These are phyloP conservation scores for Argopecten irradians DNA, from an alignment of 1,140 invertebrate genomes.

Conservation along the genomic window DNA sequence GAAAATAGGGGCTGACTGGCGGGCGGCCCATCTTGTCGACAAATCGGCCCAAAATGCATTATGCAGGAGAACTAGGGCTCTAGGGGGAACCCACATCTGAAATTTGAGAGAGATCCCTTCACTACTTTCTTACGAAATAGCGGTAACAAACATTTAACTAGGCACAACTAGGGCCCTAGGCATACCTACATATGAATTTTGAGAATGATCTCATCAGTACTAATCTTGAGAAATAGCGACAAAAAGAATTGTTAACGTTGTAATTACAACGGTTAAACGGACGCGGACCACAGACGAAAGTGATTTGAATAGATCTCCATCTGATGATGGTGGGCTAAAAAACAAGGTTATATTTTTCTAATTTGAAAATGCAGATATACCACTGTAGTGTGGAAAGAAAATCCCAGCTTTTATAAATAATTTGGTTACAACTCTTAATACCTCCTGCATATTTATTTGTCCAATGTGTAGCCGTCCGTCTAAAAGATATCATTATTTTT, in stretches of 20 bases:
- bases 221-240: no score
- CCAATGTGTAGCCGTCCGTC: slow-evolving; percentile 95
- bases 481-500: slow-evolving; percentile 90
- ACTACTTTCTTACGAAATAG: background rate
- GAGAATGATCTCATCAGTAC: no score
- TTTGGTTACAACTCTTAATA: slow-evolving; percentile 44
- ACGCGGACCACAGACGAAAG: no score
- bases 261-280: no score
- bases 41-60: background rate
- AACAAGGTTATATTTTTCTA: no score
- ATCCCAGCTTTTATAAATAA: no score
- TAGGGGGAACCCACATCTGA: background rate
- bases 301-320: no score
- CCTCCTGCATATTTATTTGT: slow-evolving; percentile 92
- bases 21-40: no score
- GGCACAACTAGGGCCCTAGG: background rate
- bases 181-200: background rate
- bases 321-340: no score
- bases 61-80: background rate
- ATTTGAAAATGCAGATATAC: background rate
- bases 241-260: no score
- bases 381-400: background rate
- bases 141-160: background rate
- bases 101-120: background rate
- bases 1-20: no score